Evolutionary conservation across 2,113 vertebrate species (phyloP), one percentile per base, ranked within the genome.

Genomic region (Silurus asotus): DNA sequence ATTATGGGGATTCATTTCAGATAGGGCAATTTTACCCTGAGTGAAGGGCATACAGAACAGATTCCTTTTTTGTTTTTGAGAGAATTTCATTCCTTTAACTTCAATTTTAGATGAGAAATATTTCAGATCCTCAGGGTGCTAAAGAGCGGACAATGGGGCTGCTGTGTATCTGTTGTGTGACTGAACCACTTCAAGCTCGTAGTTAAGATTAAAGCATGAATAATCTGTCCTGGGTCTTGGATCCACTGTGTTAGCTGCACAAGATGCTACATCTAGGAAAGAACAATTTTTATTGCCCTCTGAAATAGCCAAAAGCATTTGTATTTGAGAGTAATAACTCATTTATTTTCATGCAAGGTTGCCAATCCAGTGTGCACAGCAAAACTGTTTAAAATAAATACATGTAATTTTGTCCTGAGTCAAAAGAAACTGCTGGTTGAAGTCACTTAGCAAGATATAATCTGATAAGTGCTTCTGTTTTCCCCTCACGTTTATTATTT

Each of bases 281-380:
- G 83, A 88, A 84, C 70, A n/a, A 1, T 28, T 88, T 88, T 86
- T 88, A 86, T 84, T 67, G 65, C 87, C 62, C 75, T 86, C 84
- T 82, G 70, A 89, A 90, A 87, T 86, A 90, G 87, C 82, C 51
- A 55, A 53, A 75, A 74, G 61, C 87, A 88, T 87, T 83, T 87
- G 87, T 82, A 90, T 87, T 85, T 88, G 55, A 87, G 87, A 87
- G 88, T 85, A 87, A 37, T 48, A 88, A 65, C 59, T 58, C 10
- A 85, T 87, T 90, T 81, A 79, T 87, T 90, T 81, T 79, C 89
- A 88, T 90, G 85, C 79, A 87, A 58, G 51, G 61, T 70, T 86
- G 70, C 59, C 45, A 55, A 77, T 75, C n/a, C 25, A 51, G 65
- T 86, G 72, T 64, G 74, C 85, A 61, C n/a, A 55, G 58, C 48